Percentiles rank a stretch among this genome's conserved stretches.
phyloP scores from a whole-genome alignment of 1,140 invertebrate species.

The Panagrolaimus sp. region DNA sequence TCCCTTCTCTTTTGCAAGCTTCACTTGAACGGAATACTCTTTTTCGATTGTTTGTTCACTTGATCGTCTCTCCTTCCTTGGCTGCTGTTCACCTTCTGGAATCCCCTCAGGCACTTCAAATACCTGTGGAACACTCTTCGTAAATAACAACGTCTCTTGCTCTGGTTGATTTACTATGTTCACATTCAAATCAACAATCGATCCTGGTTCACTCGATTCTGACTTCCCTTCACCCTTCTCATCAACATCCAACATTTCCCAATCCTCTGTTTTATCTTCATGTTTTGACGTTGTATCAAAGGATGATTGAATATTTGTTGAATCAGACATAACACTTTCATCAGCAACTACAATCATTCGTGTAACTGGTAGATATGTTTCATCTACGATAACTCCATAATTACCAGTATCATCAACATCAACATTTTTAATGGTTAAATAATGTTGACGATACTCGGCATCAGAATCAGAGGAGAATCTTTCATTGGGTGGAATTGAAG shows the following conservation, averaged over 20 bases:
- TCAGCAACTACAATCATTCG: slow-evolving; percentile 16
- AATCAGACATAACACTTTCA: slow-evolving; percentile 5
- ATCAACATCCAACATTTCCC: background rate
- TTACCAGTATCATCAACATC: slow-evolving; percentile 31
- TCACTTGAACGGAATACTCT: background rate
- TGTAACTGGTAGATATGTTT: slow-evolving; percentile 37
- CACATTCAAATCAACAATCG: background rate
- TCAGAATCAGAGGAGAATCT: slow-evolving; percentile 8
- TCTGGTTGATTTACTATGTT: slow-evolving; percentile 2
- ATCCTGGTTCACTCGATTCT: background rate
- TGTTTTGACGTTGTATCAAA: background rate
- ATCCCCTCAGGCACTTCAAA: background rate
- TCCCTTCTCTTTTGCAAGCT: background rate
- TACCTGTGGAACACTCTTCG: background rate
- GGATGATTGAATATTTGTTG: background rate
- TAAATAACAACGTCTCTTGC: background rate
- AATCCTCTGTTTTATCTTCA: background rate
- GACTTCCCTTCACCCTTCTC: background rate
- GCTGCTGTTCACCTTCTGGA: background rate
- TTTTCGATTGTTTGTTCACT: background rate
- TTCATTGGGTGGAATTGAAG: slow-evolving; percentile 10
- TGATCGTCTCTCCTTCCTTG: no score
- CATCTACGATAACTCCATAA: slow-evolving; percentile 36
- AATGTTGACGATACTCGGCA: slow-evolving; percentile 19
- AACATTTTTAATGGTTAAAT: slow-evolving; percentile 28